Conservation (phyloP, 2,888 invertebrate species). For the Acleris laterana region DNA sequence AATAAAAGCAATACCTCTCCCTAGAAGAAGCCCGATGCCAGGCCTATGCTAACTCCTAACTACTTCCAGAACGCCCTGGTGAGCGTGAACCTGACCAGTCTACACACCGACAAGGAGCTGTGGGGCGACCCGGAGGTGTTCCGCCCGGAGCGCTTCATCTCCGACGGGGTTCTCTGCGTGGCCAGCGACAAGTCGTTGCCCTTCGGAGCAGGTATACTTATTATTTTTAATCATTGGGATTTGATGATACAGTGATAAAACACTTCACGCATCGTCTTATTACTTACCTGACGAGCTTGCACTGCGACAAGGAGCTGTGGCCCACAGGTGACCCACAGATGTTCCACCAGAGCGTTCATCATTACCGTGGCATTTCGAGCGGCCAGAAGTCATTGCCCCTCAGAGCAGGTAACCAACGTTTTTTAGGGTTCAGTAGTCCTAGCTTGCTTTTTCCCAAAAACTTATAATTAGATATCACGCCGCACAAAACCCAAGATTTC, state of each 20-base stretch:
- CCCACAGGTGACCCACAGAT: slow-evolving; percentile 86
- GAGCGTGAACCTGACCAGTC: slow-evolving; percentile 79
- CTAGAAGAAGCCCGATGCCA: no score
- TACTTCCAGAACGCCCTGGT: slow-evolving; percentile 78
- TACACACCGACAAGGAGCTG: slow-evolving; percentile 83
- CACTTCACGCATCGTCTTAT: no score
- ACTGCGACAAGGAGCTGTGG: slow-evolving; percentile 85
- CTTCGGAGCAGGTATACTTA: slow-evolving; percentile 86
- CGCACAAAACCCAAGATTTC: no score
- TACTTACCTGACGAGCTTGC: slow-evolving; percentile 78
- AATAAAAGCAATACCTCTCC: neutral
- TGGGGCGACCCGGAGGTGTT: slow-evolving; percentile 88
- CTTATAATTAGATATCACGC: no score
- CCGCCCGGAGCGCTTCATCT: slow-evolving; percentile 87
- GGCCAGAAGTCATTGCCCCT: slow-evolving; percentile 85
- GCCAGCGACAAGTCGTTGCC: slow-evolving; percentile 85
- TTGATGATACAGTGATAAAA: no score
- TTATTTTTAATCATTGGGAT: neutral
- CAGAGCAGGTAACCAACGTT: slow-evolving; percentile 7
- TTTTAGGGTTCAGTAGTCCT: no score
- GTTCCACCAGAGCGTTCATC: slow-evolving; percentile 87
- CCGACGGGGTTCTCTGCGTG: slow-evolving; percentile 78
- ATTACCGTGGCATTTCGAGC: slow-evolving; percentile 79
- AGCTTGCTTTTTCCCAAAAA: no score
- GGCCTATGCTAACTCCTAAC: neutral